phyloP scores from a whole-genome alignment of 2,113 vertebrate species.

The Struthio camelus region DNA sequence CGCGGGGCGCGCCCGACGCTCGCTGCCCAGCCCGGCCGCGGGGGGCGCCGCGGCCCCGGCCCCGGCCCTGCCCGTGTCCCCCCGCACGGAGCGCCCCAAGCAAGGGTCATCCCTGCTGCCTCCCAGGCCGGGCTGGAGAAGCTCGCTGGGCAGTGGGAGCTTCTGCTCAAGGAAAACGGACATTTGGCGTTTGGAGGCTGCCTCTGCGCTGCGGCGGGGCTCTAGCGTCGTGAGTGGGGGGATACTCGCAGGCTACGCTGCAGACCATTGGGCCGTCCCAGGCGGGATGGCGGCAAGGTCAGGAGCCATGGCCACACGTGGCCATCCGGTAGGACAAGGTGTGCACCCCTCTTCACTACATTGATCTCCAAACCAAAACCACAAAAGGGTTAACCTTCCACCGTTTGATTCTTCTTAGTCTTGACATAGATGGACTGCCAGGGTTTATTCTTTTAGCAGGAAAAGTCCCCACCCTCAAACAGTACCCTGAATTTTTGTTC shows the following conservation, averaged over 20 bases:
- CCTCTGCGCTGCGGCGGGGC: background rate
- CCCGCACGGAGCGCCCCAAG: no score
- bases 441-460: fast-evolving
- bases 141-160: no score
- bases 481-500: background rate
- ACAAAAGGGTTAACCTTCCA: background rate
- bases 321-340: background rate
- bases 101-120: no score
- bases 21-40: no score
- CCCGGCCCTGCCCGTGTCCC: no score
- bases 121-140: no score
- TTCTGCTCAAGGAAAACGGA: background rate
- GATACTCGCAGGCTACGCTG: no score
- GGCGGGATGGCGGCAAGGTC: background rate
- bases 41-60: no score
- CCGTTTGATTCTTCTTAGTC: background rate
- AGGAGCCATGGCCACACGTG: background rate
- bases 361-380: background rate
- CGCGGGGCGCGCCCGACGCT: background rate
- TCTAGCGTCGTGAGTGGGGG: no score
- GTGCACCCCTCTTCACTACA: no score
- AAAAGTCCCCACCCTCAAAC: background rate
- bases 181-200: no score
- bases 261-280: background rate
- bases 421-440: fast-evolving